Percentiles rank a stretch among this genome's conserved stretches.
phyloP scores from a whole-genome alignment of 2,888 invertebrate genomes.

The Saturnia pavonia region DNA sequence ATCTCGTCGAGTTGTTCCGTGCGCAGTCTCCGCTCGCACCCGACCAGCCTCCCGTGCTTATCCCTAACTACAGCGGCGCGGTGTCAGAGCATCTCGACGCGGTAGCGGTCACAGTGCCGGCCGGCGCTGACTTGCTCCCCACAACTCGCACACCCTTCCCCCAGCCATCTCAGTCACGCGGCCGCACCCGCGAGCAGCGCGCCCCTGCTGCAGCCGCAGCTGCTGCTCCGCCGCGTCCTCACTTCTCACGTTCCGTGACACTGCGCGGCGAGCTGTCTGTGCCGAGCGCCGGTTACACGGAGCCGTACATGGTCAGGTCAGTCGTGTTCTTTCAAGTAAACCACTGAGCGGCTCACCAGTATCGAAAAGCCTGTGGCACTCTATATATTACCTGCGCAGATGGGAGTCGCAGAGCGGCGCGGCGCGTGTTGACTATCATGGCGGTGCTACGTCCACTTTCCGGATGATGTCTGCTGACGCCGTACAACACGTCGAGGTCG shows the following conservation, averaged over 20 bases:
- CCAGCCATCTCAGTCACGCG: not conserved
- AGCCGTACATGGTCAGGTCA: conserved; percentile 2
- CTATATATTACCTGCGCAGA: conserved; percentile 43
- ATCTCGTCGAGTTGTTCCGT: not conserved
- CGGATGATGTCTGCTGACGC: no score
- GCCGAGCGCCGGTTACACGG: conserved; percentile 1
- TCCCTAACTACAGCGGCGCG: not conserved
- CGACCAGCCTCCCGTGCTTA: not conserved
- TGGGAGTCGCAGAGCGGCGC: conserved; percentile 61
- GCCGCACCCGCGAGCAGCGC: not conserved
- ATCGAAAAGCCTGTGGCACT: no score
- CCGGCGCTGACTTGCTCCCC: not conserved
- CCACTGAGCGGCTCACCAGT: no score
- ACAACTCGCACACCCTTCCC: not conserved
- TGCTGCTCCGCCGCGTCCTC: not conserved
- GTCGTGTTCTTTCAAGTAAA: not conserved
- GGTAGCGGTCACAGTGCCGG: not conserved
- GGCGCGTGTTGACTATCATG: no score
- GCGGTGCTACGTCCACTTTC: no score
- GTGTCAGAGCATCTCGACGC: not conserved
- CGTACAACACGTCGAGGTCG: no score
- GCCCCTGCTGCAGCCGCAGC: not conserved
- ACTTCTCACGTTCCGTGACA: not conserved
- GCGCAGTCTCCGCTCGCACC: not conserved
- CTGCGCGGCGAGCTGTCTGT: not conserved